phyloP scores from a whole-genome alignment of 2,797 vertebrate genomes.

The Capromys pilorides region DNA sequence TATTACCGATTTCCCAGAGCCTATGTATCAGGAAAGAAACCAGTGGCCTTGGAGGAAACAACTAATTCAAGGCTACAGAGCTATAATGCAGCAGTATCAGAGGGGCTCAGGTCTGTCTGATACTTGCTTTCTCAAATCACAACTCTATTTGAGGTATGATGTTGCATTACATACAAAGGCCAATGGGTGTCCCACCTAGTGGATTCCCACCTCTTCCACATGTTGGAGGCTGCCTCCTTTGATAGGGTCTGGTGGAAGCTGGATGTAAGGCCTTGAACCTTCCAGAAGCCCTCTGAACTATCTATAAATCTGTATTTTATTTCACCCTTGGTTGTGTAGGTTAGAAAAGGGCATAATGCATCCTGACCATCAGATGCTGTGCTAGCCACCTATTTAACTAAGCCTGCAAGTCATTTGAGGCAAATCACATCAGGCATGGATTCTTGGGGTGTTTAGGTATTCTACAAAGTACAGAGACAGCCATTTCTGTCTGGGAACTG shows the following conservation, averaged over 20 bases:
- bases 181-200: not conserved
- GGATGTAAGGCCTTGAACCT: not conserved
- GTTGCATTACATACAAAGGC: not conserved
- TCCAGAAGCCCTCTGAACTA: not conserved
- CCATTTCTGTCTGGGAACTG: not conserved
- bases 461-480: conserved; percentile 29
- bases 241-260: not conserved
- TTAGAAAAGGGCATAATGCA: not conserved
- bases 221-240: not conserved
- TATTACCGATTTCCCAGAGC: not conserved
- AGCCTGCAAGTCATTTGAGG: not conserved
- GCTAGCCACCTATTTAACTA: not conserved
- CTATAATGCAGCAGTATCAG: not conserved
- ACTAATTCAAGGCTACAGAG: not conserved
- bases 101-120: not conserved
- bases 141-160: not conserved
- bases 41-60: not conserved
- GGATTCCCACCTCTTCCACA: not conserved
- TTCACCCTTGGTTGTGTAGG: not conserved
- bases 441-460: not conserved
- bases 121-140: not conserved
- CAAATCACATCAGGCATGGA: not conserved
- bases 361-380: not conserved
- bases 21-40: not conserved
- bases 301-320: not conserved